A percentile compares a stretch with the other conserved stretches of the same genome.
phyloP scores from a whole-genome alignment of 2,797 vertebrate genomes.

The Chrosomus eos region DNA sequence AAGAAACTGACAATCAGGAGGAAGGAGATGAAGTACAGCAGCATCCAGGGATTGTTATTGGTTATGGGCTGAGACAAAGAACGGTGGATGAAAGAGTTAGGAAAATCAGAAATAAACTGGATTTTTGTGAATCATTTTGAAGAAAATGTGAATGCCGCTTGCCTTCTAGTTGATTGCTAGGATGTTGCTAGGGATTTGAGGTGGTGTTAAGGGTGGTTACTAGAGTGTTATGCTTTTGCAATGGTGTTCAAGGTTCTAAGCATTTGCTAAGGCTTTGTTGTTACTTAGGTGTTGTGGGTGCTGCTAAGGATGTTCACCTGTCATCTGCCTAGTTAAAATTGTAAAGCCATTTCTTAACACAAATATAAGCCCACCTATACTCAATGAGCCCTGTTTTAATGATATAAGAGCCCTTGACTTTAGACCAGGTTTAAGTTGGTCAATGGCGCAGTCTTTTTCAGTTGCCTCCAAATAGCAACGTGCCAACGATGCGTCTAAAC shows the following conservation, averaged over 20 bases:
- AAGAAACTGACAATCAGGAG: conserved; percentile 93
- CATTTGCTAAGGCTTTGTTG: background rate
- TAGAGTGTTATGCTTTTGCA: background rate
- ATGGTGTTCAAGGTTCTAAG: background rate
- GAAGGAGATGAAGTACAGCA: conserved; percentile 92
- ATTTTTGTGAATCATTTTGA: background rate
- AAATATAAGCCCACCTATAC: too few relatives aligned
- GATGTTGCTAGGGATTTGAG: background rate
- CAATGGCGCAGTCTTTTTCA: too few relatives aligned
- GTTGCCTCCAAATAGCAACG: too few relatives aligned
- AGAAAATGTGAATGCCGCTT: background rate
- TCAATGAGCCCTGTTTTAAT: too few relatives aligned
- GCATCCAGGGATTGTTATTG: conserved; percentile 89
- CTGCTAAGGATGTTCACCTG: background rate
- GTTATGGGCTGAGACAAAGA: conserved; percentile 58
- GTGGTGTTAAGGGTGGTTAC: background rate
- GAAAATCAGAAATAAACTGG: background rate
- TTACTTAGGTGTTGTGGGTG: background rate
- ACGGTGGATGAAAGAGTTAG: background rate
- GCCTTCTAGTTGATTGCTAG: background rate
- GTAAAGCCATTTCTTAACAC: too few relatives aligned
- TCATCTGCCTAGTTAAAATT: background rate
- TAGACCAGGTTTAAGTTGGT: too few relatives aligned
- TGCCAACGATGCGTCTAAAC: too few relatives aligned
- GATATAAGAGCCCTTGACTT: too few relatives aligned